These are phyloP conservation scores for Syncerus caffer DNA, from an alignment of 2,797 vertebrate genomes.

Conservation along the genomic window DNA sequence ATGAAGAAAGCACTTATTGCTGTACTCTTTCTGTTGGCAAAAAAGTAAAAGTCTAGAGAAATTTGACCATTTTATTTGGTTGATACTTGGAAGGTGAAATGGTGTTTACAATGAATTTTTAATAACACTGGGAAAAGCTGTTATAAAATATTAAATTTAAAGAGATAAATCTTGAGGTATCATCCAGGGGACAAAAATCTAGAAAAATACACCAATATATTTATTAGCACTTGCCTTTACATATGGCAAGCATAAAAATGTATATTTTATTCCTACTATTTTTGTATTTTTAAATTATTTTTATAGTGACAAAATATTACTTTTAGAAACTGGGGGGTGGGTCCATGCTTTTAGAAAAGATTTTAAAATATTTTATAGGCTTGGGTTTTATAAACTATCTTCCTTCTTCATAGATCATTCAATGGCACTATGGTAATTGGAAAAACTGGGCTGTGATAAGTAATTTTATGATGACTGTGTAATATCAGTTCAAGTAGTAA, in stretches of 20 bases:
- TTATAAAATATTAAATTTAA: neutral
- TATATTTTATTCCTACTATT: neutral
- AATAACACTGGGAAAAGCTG: neutral
- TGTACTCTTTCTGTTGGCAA: neutral
- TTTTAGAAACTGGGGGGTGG: neutral
- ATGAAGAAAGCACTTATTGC: neutral
- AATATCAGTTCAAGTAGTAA: neutral
- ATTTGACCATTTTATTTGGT: neutral
- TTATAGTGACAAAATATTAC: neutral
- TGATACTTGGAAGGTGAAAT: neutral
- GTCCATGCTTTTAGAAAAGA: neutral
- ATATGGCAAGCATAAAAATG: fast-evolving
- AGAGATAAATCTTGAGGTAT: neutral
- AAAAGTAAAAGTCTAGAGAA: neutral
- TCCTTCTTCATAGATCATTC: neutral
- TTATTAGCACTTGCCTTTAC: neutral
- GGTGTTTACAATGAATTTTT: neutral
- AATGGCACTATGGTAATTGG: neutral
- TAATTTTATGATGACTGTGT: neutral
- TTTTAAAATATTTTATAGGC: neutral
- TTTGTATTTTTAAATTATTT: neutral
- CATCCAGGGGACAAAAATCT: neutral
- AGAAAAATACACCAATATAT: neutral
- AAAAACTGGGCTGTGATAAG: neutral
- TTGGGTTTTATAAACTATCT: neutral